Evolutionary conservation across 1,140 invertebrate species (phyloP), one percentile per base, ranked within the genome.

Genomic region (Asobara japonica): DNA sequence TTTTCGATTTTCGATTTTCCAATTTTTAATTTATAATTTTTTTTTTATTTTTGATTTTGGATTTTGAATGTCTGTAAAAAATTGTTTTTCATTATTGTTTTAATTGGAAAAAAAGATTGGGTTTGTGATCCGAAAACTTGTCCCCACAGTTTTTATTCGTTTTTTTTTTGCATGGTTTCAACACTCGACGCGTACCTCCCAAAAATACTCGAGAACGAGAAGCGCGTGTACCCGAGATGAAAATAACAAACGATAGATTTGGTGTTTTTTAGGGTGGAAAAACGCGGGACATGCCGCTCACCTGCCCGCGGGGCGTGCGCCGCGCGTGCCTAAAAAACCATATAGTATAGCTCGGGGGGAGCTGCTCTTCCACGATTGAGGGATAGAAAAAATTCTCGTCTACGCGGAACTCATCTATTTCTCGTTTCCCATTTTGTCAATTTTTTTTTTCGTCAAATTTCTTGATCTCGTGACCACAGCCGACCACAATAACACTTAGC

Each of bases 231-330:
- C 51, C n/a, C 8, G 51, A 25, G 51, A 56, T 56, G 51, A 56
- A 56, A 56, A 56, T 56, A 56, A 51, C 45, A 51, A 56, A 56
- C 51, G 16, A 56, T 27, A 13, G 5, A 25, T 5, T 25, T 10
- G 22, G 22, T 10, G 22, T 22, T 56, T 56, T 62, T 62, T 62
- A 16, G 29, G 60, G 60, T 31, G 13, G 29, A 31, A 62, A 62
- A 62, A 29, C 4, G 22, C 7, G n/a, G 29, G 10, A 48, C 13
- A 48, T 48, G 33, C 20, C 30, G 76, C 80, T 79, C 80, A 81
- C 81, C 81, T 81, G 81, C 80, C 76, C 72, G 65, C 51, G 20
- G 72, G 72, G 78, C 80, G 80, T 76, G 80, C 76, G 73, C 73
- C 71, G 64, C 75, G 80, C 81, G 80, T 81, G 81, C 75, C 79